Conservation (phyloP, 2,113 vertebrate genomes). For the Neodontobutis hainanensis region DNA sequence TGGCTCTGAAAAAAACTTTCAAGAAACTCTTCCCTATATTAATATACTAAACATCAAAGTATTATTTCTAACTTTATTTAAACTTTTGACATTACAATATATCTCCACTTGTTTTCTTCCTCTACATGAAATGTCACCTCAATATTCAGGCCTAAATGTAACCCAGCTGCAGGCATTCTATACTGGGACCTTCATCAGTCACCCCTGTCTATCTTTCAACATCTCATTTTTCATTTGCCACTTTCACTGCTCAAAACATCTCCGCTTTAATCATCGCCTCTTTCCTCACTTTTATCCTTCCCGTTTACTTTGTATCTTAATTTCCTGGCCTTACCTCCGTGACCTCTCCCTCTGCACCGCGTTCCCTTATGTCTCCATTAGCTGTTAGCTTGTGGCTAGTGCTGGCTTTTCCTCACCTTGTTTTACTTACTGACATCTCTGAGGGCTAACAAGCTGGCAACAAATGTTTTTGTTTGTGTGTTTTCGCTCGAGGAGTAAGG, state of each 20-base stretch:
- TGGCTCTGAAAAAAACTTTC: no score
- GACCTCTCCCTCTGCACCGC: constrained; percentile 1
- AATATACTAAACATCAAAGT: no score
- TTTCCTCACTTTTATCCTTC: constrained; percentile 16
- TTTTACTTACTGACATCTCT: constrained; percentile 34
- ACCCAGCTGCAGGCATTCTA: constrained; percentile 14
- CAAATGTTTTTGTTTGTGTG: constrained; percentile 44
- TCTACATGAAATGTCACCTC: constrained; percentile 41
- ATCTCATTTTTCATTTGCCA: constrained; percentile 46
- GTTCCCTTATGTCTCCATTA: not conserved
- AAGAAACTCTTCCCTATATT: no score
- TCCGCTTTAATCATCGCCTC: constrained; percentile 17
- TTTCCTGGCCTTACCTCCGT: not conserved
- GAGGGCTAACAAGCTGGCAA: constrained; percentile 37
- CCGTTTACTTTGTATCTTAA: constrained; percentile 5
- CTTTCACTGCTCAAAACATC: constrained; percentile 17
- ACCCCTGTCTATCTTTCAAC: constrained; percentile 20
- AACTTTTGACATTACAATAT: constrained; percentile 1
- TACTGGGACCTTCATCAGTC: constrained; percentile 35
- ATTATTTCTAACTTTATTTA: no score
- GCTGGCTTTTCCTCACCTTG: constrained; percentile 26
- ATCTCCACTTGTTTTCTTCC: constrained; percentile 20
- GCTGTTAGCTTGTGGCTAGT: constrained; percentile 6
- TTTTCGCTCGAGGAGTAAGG: constrained; percentile 13
- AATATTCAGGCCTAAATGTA: constrained; percentile 10